A percentile compares a stretch with the other conserved stretches of the same genome.
These are phyloP conservation scores for Pangasius djambal DNA, from an alignment of 2,797 vertebrate genomes.

Conservation along the genomic window DNA sequence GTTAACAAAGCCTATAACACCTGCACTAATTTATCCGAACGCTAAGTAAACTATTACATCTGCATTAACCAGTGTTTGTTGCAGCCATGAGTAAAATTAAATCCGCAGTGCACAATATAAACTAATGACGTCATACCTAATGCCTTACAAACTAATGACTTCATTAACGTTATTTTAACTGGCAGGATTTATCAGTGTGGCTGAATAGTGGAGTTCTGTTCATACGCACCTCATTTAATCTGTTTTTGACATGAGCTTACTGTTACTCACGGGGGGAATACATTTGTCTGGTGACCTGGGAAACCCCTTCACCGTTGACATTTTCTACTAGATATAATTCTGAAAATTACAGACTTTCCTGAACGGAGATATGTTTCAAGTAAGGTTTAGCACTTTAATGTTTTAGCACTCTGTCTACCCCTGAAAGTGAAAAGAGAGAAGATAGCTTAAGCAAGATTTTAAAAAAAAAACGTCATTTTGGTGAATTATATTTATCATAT, in stretches of 20 bases:
- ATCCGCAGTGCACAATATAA: not conserved
- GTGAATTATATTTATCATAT: not conserved
- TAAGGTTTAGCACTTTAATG: not conserved
- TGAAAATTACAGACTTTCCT: not conserved
- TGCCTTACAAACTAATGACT: too few species aligned
- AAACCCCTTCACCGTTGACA: not conserved
- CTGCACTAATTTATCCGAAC: not conserved
- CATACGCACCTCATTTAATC: not conserved
- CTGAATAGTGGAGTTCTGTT: not conserved
- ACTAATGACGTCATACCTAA: not conserved
- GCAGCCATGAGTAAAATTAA: not conserved
- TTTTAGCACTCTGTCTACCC: not conserved
- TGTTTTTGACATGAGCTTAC: not conserved
- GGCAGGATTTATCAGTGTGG: not conserved
- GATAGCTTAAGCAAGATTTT: not conserved
- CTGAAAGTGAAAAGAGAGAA: not conserved
- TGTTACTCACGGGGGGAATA: not conserved
- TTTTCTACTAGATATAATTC: not conserved
- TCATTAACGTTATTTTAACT: not conserved
- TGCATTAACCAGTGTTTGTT: not conserved
- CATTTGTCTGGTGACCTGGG: not conserved
- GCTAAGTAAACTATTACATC: too few species aligned
- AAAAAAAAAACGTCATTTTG: too few species aligned
- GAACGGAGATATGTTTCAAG: not conserved
- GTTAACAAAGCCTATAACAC: not conserved